Base-by-base conservation (phyloP, 2,888 invertebrate genomes). In the Slavum lentiscoides region DNA sequence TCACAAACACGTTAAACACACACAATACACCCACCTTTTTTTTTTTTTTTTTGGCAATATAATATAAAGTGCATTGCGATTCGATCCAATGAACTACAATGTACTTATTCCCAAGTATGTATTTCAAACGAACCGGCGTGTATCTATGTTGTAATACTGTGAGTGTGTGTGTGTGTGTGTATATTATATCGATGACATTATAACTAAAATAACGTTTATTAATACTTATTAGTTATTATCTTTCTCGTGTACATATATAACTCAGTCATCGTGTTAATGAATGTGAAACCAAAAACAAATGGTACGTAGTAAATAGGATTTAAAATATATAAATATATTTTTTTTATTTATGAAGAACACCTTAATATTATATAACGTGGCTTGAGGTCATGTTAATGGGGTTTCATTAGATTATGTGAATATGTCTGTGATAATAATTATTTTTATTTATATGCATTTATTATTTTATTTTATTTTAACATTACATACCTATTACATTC, bases 11-110 rank as follows among this genome's bases (percentile, higher is more conserved):
- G 49, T 43, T 21, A 19, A 19, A 19, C 19, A 39, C 37, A 17
- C 61, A 53, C n/a, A 37, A 55, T 55, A 19, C 55, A 17, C 55
- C 55, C 19, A 19, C 55, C 19, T 1, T 11, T 17, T 19, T 55
- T 19, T 19, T 55, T 17, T 37, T 17, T 30, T 37, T 61, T 67
- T 58, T 43, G 43, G 8, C n/a, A 39, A 39, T 53, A 74, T 37
- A 2, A 17, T 67, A 75, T 67, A 37, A 66, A 66, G 58, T 67
- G 58, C 67, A 75, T 75, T 67, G 15, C 37, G 49, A 55, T 68
- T 77, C 37, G 49, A 55, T 62, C 53, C 21, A 55, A 70, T 55
- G 21, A 70, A 9, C 68, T 49, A 61, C 17, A 58, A 58, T 23
- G 62, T 77, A 19, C 62, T 62, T 39, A 62, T 70, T 64, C 37